Conservation (phyloP, 2,888 invertebrate species). For the Cynaeus angustus region DNA sequence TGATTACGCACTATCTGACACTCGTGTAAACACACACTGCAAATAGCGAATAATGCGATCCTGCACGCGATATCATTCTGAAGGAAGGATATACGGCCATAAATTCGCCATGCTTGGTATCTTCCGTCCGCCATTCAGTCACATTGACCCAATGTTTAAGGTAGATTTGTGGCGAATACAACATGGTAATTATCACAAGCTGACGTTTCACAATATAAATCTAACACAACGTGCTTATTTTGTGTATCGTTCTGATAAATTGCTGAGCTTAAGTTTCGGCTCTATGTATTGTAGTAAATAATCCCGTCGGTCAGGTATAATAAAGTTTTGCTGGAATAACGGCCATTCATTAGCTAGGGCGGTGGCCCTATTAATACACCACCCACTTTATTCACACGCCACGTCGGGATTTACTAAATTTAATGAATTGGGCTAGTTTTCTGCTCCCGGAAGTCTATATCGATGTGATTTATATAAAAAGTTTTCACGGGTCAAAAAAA, state of each 20-base stretch:
- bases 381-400: conserved; percentile 38
- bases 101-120: conserved; percentile 54
- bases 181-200: conserved; percentile 51
- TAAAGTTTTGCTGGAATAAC: conserved; percentile 43
- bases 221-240: conserved; percentile 48
- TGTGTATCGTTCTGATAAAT: conserved; percentile 48
- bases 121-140: conserved; percentile 50
- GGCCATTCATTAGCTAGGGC: conserved; percentile 40
- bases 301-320: conserved; percentile 48
- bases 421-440: conserved; percentile 35
- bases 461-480: conserved; percentile 24
- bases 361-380: conserved; percentile 35
- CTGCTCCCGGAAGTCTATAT: not conserved
- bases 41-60: conserved; percentile 60
- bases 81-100: conserved; percentile 57
- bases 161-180: conserved; percentile 53
- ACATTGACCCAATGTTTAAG: conserved; percentile 52
- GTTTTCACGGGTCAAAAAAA: too few species aligned
- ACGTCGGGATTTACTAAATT: conserved; percentile 26
- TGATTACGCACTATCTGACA: conserved; percentile 62
- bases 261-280: conserved; percentile 45
- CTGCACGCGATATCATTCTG: conserved; percentile 60
- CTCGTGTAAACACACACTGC: conserved; percentile 59
- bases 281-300: conserved; percentile 45
- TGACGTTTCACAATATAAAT: conserved; percentile 52